Percentiles rank a stretch among this genome's conserved stretches.
phyloP scores from a whole-genome alignment of 2,113 vertebrate species.

The Nymphicus hollandicus region DNA sequence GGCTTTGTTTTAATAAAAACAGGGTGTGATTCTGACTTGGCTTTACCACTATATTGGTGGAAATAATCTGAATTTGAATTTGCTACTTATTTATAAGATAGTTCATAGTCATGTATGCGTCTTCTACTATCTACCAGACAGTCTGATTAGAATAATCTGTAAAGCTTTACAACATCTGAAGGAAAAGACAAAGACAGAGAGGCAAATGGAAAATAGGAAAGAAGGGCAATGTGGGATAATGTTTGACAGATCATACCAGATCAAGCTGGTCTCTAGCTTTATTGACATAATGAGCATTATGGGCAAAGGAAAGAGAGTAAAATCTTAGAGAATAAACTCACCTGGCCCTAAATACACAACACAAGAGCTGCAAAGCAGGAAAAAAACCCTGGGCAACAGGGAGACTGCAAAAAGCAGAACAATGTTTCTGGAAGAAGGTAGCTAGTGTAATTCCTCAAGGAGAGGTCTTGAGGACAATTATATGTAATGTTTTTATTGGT shows the following conservation, averaged over 20 bases:
- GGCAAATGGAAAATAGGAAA: background rate
- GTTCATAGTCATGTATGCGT: background rate
- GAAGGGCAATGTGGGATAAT: background rate
- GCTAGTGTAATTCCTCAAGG: background rate
- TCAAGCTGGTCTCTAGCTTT: background rate
- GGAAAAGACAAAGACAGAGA: background rate
- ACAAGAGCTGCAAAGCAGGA: background rate
- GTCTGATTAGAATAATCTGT: background rate
- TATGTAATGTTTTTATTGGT: slow-evolving; percentile 1
- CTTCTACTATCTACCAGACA: background rate
- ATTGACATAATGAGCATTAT: background rate
- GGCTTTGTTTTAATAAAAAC: background rate
- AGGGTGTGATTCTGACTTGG: background rate
- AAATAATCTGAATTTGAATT: background rate
- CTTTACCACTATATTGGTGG: background rate
- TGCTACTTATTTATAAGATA: background rate
- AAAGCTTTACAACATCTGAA: background rate
- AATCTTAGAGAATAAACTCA: background rate
- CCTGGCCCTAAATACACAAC: background rate
- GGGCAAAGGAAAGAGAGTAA: background rate
- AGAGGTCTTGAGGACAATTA: slow-evolving; percentile 2
- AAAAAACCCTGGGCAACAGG: background rate
- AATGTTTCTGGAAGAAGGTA: background rate
- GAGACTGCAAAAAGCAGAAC: background rate
- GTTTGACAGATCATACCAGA: background rate